Evolutionary conservation across 2,797 vertebrate genomes (phyloP), one percentile per base, ranked within the genome.

Genomic region (Discoglossus pictus): DNA sequence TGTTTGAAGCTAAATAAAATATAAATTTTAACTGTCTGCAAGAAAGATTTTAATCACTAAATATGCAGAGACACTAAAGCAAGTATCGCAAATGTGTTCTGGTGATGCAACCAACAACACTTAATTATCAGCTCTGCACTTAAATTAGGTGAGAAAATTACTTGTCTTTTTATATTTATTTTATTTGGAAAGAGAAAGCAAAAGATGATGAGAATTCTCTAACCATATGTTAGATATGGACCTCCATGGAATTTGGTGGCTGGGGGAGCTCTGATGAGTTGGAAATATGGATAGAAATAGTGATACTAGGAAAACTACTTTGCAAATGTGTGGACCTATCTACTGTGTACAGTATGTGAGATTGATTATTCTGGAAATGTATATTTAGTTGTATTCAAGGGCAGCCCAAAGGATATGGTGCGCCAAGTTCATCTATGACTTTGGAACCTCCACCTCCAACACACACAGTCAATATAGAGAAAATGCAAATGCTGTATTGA

Each of bases 91-190:
- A 87, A 87, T 80, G 69, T 79, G 73, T 80, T 68, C 82, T 84
- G 80, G 76, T 83, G 83, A 84, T 83, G 79, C 81, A 88, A 74
- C 70, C 79, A 85, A 80, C 85, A 87, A 83, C 87, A 88, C 87
- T 90, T 90, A 87, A 90, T 91, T 90, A 89, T 88, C 89, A 87
- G 86, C 83, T 91, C 86, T 84, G 79, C 81, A 85, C 83, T 83
- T 83, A 90, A 90, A 91, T 88, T 88, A 89, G 83, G 87, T 90
- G 89, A 88, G 86, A 91, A 90, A 89, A 88, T 87, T 85, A 83
- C 86, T 87, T 87, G 83, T 84, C 84, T 88, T 89, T 87, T 88
- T 88, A 82, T 85, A 87, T 88, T 85, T 85, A 82, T 87, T 87
- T 90, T 87, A 82, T 87, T 85, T 88, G 79, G 82, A 85, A 86